Percentiles rank a stretch among this genome's conserved stretches.
phyloP scores from a whole-genome alignment of 2,797 vertebrate genomes.

The Microhierax caerulescens region DNA sequence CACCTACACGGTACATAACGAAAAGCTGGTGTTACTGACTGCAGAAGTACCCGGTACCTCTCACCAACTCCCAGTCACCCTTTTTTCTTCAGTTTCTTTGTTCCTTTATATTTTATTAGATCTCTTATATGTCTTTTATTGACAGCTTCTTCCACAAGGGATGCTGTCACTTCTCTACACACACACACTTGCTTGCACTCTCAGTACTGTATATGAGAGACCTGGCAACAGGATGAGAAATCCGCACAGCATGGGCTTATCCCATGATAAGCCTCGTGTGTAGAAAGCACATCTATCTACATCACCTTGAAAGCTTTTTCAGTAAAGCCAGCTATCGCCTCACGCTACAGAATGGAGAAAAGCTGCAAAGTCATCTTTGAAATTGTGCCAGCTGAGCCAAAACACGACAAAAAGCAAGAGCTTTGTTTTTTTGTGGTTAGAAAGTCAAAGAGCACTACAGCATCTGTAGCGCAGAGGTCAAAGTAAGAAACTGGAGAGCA shows the following conservation, averaged over 20 bases:
- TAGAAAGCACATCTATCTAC: neutral
- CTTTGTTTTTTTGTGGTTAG: neutral
- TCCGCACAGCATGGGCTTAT: neutral
- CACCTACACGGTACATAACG: neutral
- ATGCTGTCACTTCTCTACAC: neutral
- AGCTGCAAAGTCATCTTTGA: neutral
- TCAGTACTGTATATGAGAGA: rapidly evolving
- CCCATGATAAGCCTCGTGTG: neutral
- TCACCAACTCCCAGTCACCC: neutral
- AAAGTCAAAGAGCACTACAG: neutral
- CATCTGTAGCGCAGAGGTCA: neutral
- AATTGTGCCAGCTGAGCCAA: neutral
- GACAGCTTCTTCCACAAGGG: neutral
- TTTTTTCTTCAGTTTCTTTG: neutral
- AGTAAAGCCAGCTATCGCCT: neutral
- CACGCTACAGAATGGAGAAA: neutral
- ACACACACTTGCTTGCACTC: neutral
- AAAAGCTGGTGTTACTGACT: neutral
- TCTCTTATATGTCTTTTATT: neutral
- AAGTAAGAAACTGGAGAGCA: neutral
- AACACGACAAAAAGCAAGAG: neutral
- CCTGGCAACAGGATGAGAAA: neutral
- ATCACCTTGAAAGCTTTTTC: neutral
- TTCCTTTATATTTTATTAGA: neutral
- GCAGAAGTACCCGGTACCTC: neutral